phyloP scores from a whole-genome alignment of 2,113 vertebrate species.

The Notothenia rossii region DNA sequence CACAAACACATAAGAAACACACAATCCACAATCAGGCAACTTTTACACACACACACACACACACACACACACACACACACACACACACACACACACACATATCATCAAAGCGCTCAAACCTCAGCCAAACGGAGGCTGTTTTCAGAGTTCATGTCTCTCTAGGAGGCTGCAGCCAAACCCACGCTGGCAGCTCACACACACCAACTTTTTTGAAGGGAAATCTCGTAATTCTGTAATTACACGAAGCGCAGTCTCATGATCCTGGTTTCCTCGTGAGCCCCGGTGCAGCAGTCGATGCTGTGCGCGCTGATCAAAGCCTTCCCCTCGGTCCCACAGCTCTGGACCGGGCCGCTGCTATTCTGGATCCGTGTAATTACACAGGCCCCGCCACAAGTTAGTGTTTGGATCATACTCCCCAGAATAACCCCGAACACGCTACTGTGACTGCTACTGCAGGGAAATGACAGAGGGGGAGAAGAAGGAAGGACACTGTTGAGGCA shows the following conservation, averaged over 20 bases:
- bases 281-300: conserved; percentile 5
- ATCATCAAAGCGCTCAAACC: conserved; percentile 53
- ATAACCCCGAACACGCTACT: conserved; percentile 54
- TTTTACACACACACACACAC: conserved; percentile 7
- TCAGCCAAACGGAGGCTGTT: conserved; percentile 39
- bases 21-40: conserved; percentile 16
- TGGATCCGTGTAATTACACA: conserved; percentile 62
- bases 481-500: background rate
- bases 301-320: conserved; percentile 58
- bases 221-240: conserved; percentile 57
- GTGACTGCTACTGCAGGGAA: conserved; percentile 39
- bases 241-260: conserved; percentile 43
- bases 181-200: conserved; percentile 24
- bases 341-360: conserved; percentile 48
- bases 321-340: conserved; percentile 2
- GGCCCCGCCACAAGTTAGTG: conserved; percentile 47
- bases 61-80: conserved; percentile 2
- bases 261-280: conserved; percentile 24
- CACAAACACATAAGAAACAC: conserved; percentile 58
- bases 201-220: conserved; percentile 18
- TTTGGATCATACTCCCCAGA: conserved; percentile 45
- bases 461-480: conserved; percentile 43
- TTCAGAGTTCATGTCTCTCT: conserved; percentile 46
- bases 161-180: conserved; percentile 5
- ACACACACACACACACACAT: background rate